Evolutionary conservation across 1,140 invertebrate genomes (phyloP), one percentile per base, ranked within the genome.

Genomic region (Ruditapes philippinarum): DNA sequence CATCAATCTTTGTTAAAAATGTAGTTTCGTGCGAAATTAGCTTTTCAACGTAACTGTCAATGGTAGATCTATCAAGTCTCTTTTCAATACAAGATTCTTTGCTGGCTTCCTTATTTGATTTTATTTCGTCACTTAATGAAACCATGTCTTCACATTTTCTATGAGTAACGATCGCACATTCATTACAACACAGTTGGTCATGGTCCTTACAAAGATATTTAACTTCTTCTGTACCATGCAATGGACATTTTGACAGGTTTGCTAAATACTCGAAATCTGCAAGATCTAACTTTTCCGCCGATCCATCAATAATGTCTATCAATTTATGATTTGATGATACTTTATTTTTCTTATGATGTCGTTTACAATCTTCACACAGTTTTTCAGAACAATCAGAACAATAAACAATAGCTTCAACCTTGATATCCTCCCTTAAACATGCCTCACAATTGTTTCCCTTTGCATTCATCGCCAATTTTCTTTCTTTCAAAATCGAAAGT

Each of bases 341-440:
- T 49, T 49, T 74, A 9, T 25, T 74, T 74, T 74, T 74, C 70
- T 74, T 38, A 49, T 74, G 70, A 9, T 40, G n/a, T 45, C 1
- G 0, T 49, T 74, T 74, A 25, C 70, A 74, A 0, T 25, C 36
- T 28, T 74, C 40, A 25, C 70, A 74, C n/a, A 74, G 19, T 25
- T 25, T 40, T 49, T 73, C 68, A 9, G 31, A 31, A 40, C 68
- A 73, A 17, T 73, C 68, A 40, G 38, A 73, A 22, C 68, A 73
- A 40, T 73, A 73, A 22, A 73, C 68, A 40, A 38, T 73, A 38
- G 68, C 68, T 40, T 40, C 17, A 12, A 38, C 36, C 19, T 73
- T 73, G n/a, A 73, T 73, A 19, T 73, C 68, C 38, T 73, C 68
- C 40, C 68, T 36, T 40, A 40, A 38, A 73, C 68, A 73, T 11